phyloP scores from a whole-genome alignment of 2,113 vertebrate species.

The Ifrita kowaldi region DNA sequence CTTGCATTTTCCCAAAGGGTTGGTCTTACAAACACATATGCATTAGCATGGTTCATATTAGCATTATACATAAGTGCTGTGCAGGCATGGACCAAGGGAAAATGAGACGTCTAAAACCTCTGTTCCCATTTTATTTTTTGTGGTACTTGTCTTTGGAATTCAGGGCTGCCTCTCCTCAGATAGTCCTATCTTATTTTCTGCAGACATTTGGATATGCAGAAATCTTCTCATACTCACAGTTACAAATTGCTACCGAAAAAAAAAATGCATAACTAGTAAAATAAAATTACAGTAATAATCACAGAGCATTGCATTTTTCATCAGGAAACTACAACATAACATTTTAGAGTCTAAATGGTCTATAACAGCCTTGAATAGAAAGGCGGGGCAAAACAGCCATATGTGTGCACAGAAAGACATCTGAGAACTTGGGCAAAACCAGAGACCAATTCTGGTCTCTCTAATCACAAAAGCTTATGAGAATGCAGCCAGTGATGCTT shows the following conservation, averaged over 20 bases:
- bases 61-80: accelerated
- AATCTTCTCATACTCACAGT: background rate
- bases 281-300: background rate
- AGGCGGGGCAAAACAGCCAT: background rate
- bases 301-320: background rate
- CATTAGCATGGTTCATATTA: background rate
- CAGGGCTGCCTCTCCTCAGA: background rate
- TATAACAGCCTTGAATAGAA: background rate
- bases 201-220: background rate
- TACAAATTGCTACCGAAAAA: background rate
- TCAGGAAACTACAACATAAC: background rate
- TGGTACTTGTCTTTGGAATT: background rate
- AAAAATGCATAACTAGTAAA: background rate
- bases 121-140: background rate
- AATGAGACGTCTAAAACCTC: background rate
- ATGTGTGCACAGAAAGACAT: background rate
- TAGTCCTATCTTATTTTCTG: accelerated
- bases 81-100: background rate
- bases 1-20: background rate
- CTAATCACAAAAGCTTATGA: background rate
- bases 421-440: background rate
- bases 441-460: background rate
- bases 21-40: background rate
- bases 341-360: background rate
- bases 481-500: background rate